These are phyloP conservation scores for Anoplolepis gracilipes DNA, from an alignment of 1,140 invertebrate species.

Conservation along the genomic window DNA sequence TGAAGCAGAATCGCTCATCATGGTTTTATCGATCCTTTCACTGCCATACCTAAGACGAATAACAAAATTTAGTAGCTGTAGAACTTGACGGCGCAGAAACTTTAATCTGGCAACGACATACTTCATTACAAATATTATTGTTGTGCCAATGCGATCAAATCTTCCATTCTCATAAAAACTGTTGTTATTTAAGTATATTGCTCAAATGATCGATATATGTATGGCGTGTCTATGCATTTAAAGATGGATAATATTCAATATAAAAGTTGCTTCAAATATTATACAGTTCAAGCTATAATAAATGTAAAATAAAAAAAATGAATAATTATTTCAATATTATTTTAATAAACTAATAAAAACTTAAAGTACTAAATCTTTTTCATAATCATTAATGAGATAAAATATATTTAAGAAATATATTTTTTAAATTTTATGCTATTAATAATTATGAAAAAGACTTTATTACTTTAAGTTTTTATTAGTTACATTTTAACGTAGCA, in stretches of 20 bases:
- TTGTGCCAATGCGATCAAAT: background rate
- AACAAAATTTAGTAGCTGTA: slow-evolving; percentile 8
- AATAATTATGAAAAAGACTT: background rate
- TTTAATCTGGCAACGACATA: background rate
- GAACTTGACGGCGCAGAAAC: background rate
- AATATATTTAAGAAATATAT: too few species aligned
- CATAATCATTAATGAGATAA: too few species aligned
- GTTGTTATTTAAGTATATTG: background rate
- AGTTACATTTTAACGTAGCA: background rate
- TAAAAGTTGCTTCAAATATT: background rate
- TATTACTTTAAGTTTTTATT: background rate
- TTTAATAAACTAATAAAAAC: too few species aligned
- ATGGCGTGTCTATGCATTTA: too few species aligned
- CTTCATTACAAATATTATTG: background rate
- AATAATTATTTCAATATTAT: background rate
- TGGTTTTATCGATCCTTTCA: slow-evolving; percentile 41
- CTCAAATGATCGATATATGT: background rate
- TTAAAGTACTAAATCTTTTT: too few species aligned
- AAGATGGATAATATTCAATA: background rate
- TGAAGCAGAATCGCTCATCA: background rate
- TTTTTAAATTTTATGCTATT: background rate
- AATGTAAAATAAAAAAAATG: background rate
- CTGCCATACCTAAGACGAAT: background rate
- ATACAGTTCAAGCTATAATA: background rate
- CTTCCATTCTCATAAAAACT: background rate